Conservation (phyloP, 2,888 invertebrate genomes). For the Achlya flavicornis region DNA sequence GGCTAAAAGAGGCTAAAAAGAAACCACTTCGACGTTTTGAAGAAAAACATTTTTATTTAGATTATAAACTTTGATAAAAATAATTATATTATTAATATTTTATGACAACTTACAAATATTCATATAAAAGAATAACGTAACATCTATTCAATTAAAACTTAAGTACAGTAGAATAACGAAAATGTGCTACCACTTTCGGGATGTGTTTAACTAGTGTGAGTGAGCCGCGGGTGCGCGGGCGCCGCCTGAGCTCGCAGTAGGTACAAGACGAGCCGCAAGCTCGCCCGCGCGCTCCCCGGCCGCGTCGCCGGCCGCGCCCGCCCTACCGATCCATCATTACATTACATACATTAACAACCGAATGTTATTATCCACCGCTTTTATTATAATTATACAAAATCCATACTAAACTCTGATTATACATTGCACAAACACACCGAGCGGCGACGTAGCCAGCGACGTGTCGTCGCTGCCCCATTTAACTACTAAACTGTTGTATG, state of each 20-base stretch:
- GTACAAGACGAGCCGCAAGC: constrained; percentile 6
- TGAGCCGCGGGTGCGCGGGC: constrained; percentile 58
- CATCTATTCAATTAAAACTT: constrained; percentile 81
- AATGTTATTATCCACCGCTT: constrained; percentile 19
- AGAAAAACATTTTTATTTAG: constrained; percentile 85
- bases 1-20: constrained; percentile 35
- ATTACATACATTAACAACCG: constrained; percentile 27
- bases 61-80: constrained; percentile 86
- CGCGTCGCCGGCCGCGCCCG: constrained; percentile 26
- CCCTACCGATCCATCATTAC: constrained; percentile 25
- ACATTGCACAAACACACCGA: constrained; percentile 65
- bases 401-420: constrained; percentile 47
- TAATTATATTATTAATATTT: constrained; percentile 85
- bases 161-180: constrained; percentile 79
- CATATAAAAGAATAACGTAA: constrained; percentile 84
- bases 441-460: constrained; percentile 44
- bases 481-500: constrained; percentile 65
- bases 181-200: constrained; percentile 81
- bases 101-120: constrained; percentile 84
- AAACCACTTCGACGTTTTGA: constrained; percentile 72
- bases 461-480: constrained; percentile 51
- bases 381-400: constrained; percentile 44
- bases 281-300: constrained; percentile 23
- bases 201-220: constrained; percentile 81
- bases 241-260: constrained; percentile 20